Evolutionary conservation across 2,113 vertebrate species (phyloP).

Genomic region (Megaleporinus macrocephalus): DNA sequence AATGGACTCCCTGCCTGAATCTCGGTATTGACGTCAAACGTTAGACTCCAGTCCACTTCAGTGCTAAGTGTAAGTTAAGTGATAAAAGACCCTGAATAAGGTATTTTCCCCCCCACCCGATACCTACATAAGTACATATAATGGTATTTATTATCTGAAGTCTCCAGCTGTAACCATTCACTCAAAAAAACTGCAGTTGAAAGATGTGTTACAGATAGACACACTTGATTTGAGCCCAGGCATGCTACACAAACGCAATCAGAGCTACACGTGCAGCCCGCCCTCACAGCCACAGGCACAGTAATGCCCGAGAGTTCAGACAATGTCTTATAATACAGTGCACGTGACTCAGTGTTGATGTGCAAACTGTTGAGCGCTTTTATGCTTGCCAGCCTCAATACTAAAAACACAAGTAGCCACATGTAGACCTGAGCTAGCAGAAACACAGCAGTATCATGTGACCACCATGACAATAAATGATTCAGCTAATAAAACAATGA

Average conservation of each 20-base stretch:
- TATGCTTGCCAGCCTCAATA: too few relatives aligned
- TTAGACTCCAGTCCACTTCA: too few relatives aligned
- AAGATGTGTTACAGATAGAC: background rate
- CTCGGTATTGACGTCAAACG: too few relatives aligned
- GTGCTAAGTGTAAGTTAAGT: background rate
- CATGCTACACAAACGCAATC: background rate
- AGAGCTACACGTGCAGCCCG: background rate
- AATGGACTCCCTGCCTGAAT: too few relatives aligned
- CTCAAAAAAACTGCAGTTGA: background rate
- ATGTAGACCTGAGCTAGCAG: background rate
- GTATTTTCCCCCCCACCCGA: too few relatives aligned
- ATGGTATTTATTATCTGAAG: background rate
- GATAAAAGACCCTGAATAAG: too few relatives aligned
- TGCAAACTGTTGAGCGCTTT: background rate
- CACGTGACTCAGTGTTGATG: background rate
- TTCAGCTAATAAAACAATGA: background rate
- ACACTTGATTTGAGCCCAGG: background rate
- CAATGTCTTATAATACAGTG: background rate
- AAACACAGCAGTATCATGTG: background rate
- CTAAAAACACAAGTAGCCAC: background rate
- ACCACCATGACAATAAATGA: background rate
- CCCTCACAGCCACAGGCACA: background rate
- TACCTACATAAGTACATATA: background rate
- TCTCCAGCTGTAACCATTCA: background rate
- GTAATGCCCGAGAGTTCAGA: background rate